phyloP scores from a whole-genome alignment of 2,797 vertebrate genomes.

The Austrolebias charrua region DNA sequence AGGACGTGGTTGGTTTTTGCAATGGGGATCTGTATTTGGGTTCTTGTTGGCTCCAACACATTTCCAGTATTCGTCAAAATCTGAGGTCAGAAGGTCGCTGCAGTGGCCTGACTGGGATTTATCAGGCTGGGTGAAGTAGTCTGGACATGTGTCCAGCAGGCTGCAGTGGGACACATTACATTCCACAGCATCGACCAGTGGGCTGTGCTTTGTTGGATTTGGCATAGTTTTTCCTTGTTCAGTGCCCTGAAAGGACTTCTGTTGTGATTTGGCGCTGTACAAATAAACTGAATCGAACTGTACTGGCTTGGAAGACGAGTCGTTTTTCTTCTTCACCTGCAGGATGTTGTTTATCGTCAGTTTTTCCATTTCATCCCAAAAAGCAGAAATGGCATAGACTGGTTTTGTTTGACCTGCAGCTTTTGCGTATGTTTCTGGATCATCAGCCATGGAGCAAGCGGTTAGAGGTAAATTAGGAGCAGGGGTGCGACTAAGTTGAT shows the following conservation, averaged over 20 bases:
- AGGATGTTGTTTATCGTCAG: constrained; percentile 82
- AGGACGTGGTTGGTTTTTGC: constrained; percentile 30
- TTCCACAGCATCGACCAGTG: constrained; percentile 31
- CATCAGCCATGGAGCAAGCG: constrained; percentile 28
- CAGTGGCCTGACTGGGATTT: constrained; percentile 75
- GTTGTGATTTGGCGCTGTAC: too few species aligned
- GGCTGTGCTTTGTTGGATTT: constrained; percentile 3
- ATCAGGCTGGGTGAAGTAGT: constrained; percentile 77
- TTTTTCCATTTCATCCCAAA: constrained; percentile 86
- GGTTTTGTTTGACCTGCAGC: constrained; percentile 50
- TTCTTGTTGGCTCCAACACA: constrained; percentile 55
- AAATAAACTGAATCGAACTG: too few species aligned
- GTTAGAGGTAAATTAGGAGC: constrained; percentile 34
- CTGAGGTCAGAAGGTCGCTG: constrained; percentile 75
- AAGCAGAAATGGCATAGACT: constrained; percentile 78
- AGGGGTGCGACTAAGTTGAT: constrained; percentile 9
- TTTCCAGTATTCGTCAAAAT: constrained; percentile 76
- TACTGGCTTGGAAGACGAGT: constrained; percentile 22
- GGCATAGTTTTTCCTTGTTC: constrained; percentile 9
- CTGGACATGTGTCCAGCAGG: constrained; percentile 62
- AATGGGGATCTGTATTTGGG: constrained; percentile 55
- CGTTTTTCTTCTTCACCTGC: constrained; percentile 62
- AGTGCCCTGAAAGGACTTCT: too few species aligned
- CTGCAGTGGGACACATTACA: constrained; percentile 30
- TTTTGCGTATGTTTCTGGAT: constrained; percentile 56